Evolutionary conservation across 2,888 invertebrate genomes (phyloP), one percentile per base, ranked within the genome.

Genomic region (Escarpia spicata): DNA sequence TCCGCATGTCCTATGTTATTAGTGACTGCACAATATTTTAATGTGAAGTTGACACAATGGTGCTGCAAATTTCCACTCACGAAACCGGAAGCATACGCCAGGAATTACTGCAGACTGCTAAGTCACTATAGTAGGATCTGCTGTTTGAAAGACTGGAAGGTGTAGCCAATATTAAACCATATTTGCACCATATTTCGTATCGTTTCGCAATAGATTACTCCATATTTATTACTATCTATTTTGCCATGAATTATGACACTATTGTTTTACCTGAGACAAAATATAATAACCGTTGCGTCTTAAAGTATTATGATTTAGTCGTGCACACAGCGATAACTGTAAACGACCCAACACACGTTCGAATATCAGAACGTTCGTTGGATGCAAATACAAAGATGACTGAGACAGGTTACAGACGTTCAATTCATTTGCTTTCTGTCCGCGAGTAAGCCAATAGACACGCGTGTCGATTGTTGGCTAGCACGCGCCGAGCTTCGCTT

Each of bases 401-500:
- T 75, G n/a, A 2, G 75, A 75, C 26, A 75, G 3, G 19, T 26
- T 3, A 75, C 26, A 75, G 75, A 75, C 75, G n/a, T 26, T 75
- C 75, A 26, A 75, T 75, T 75, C 75, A 75, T 75, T 26, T 75
- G 75, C n/a, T 75, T 75, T 75, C 75, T 75, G 75, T 75, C 75
- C n/a, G n/a, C 75, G 75, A 26, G 26, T 75, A 75, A 75, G 75
- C 75, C 75, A 26, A 75, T 75, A 75, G 75, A 75, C 75, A 75
- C 75, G n/a, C n/a, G 75, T 26, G 19, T 26, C 75, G 26, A 75
- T 19, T 75, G 75, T 75, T 26, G 75, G 75, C 26, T 26, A 26
- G 19, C 75, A 75, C 75, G 75, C 26, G n/a, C 75, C 75, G 19
- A 75, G 75, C 75, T 6, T n/a, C 75, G 75, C 75, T 75, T 75